Percentiles rank a stretch among this genome's conserved stretches.
Evolutionary conservation across 2,888 invertebrate species (phyloP).

Genomic region (Oxyteleia sp.): DNA sequence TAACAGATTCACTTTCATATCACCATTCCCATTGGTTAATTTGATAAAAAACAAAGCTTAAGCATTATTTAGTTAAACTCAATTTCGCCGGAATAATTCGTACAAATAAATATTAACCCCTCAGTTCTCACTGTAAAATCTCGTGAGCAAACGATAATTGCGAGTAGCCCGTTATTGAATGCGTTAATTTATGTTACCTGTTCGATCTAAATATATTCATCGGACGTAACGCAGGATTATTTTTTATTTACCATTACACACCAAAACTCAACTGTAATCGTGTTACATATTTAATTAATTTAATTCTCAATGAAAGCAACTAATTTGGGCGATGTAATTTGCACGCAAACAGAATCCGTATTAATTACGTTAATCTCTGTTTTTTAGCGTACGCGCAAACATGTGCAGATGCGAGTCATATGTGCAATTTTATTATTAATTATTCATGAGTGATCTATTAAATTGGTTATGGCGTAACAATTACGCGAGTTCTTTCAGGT

Average conservation of each 20-base stretch:
- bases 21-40: neutral
- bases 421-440: conserved; percentile 26
- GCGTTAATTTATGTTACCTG: neutral
- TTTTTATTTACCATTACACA: conserved; percentile 12
- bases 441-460: conserved; percentile 14
- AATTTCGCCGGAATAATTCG: neutral
- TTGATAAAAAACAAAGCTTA: neutral
- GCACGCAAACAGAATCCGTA: conserved; percentile 29
- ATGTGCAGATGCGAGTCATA: conserved; percentile 1
- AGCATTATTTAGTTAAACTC: neutral
- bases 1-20: too few species aligned
- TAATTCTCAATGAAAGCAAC: conserved; percentile 28
- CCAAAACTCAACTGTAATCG: conserved; percentile 33
- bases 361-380: conserved; percentile 35
- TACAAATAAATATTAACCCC: neutral
- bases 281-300: conserved; percentile 41
- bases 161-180: neutral
- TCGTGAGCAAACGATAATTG: neutral
- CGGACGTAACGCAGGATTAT: neutral
- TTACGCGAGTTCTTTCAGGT: neutral
- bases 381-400: conserved; percentile 3
- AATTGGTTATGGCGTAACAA: conserved; percentile 1
- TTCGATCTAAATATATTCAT: conserved; percentile 9
- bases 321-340: conserved; percentile 32
- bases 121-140: neutral